Evolutionary conservation across 2,797 vertebrate species (phyloP).

Genomic region (Sebastes paucispinis): DNA sequence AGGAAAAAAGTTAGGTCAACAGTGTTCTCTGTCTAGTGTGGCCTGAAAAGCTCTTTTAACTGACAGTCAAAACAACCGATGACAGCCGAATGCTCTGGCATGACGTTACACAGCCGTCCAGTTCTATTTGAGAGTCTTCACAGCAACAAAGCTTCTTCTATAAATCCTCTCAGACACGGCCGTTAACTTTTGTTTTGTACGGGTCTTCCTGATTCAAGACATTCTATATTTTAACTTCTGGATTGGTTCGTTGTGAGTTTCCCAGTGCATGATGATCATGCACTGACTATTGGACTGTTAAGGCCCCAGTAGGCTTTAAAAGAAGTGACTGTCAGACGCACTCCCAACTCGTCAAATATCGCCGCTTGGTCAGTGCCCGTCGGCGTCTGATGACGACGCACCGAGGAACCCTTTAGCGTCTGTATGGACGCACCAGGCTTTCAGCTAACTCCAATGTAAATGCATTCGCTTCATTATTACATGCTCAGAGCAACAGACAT

Average conservation of each 20-base stretch:
- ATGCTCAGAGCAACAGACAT: accelerated
- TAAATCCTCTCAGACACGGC: background rate
- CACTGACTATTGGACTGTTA: background rate
- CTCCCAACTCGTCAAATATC: background rate
- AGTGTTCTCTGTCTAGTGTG: background rate
- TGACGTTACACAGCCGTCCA: background rate
- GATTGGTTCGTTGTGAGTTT: background rate
- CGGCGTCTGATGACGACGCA: accelerated
- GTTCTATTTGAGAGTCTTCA: background rate
- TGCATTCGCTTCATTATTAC: accelerated
- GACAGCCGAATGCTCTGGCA: background rate
- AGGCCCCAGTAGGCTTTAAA: background rate
- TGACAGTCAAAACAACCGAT: background rate
- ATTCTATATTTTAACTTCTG: background rate
- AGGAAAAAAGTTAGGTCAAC: background rate
- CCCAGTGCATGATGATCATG: background rate
- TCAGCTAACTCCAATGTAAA: too few relatives aligned
- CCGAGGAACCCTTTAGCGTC: too few relatives aligned
- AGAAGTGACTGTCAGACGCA: background rate
- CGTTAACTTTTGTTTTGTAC: background rate
- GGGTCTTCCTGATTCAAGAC: background rate
- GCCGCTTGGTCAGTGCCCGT: too few relatives aligned
- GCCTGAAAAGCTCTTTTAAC: background rate
- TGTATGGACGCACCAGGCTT: too few relatives aligned
- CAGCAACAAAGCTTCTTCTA: background rate